Conservation (phyloP, 2,113 vertebrate genomes). For the Bubo blakistoni region DNA sequence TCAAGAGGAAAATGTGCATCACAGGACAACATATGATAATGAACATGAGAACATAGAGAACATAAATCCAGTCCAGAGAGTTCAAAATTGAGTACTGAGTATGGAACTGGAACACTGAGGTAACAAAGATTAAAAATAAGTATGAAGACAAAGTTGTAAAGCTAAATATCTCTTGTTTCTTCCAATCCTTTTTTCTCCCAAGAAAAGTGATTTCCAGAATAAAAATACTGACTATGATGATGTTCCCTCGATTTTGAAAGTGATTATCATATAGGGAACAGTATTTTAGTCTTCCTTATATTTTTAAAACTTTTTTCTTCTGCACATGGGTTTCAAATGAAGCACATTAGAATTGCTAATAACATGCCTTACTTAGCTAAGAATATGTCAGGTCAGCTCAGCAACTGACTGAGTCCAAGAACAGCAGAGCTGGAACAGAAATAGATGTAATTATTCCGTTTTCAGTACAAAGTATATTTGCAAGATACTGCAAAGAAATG, state of each 20-base stretch:
- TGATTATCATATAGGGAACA: neutral
- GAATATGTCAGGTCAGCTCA: constrained; percentile 31
- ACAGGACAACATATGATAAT: neutral
- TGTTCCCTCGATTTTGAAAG: neutral
- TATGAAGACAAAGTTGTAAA: neutral
- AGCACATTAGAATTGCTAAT: constrained; percentile 34
- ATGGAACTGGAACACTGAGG: neutral
- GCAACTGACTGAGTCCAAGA: constrained; percentile 7
- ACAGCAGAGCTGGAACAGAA: neutral
- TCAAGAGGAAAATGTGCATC: neutral
- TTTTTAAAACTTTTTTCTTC: neutral
- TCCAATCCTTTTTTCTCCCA: neutral
- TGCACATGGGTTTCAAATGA: neutral
- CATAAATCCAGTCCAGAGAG: neutral
- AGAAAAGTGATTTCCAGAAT: neutral
- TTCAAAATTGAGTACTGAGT: neutral
- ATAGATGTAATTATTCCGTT: neutral
- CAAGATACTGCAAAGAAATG: neutral
- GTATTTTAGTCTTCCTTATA: neutral
- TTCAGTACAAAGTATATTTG: constrained; percentile 22
- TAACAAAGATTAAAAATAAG: neutral
- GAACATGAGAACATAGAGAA: accelerated
- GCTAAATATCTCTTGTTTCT: neutral
- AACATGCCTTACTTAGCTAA: constrained; percentile 2
- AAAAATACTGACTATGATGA: neutral